phyloP scores from a whole-genome alignment of 2,797 vertebrate genomes.

The Phyllotis vaccarum region DNA sequence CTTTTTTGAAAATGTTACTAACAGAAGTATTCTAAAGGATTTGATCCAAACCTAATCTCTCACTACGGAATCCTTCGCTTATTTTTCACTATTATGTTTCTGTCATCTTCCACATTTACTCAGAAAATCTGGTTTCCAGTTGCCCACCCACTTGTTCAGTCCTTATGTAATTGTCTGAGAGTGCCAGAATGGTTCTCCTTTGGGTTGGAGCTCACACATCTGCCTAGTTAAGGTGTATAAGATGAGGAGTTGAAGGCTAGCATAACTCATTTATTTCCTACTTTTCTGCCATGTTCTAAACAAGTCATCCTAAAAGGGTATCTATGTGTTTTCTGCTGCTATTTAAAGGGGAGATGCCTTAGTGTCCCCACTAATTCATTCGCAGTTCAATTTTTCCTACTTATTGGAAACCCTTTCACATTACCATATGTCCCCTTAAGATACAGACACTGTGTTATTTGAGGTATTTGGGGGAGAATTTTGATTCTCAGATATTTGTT shows the following conservation, averaged over 20 bases:
- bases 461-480: background rate
- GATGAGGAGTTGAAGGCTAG: background rate
- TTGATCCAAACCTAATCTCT: background rate
- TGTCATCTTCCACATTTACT: background rate
- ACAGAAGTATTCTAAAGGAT: background rate
- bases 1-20: too few relatives aligned
- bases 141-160: background rate
- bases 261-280: background rate
- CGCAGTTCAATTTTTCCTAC: background rate
- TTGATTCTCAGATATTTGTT: background rate
- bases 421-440: background rate
- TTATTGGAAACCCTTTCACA: background rate
- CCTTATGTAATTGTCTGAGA: too few relatives aligned
- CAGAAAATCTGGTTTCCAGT: background rate
- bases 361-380: background rate
- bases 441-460: background rate
- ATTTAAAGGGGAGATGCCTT: background rate
- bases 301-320: background rate
- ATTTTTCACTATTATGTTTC: background rate
- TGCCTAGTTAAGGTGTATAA: background rate
- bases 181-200: background rate
- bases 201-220: background rate
- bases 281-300: background rate
- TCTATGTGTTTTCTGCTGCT: background rate
- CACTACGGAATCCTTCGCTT: background rate